Base-by-base conservation (phyloP, 2,888 invertebrate species). In the Diogma glabrata region DNA sequence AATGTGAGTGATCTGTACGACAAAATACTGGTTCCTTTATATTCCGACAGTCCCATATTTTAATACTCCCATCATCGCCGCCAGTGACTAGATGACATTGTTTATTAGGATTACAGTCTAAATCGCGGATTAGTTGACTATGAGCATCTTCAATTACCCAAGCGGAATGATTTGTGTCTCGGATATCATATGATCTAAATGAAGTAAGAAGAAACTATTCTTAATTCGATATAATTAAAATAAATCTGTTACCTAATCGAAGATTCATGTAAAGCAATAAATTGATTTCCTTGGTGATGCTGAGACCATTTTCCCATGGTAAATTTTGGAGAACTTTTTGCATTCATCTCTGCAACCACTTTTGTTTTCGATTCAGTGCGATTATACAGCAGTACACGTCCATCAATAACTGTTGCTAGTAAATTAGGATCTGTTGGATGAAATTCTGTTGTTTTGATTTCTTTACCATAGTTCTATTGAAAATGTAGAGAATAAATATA, bases 41-140 rank as follows among this genome's bases (percentile, higher is more conserved):
- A 63, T 87, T 87, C 49, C 97, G 77, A 59, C 88, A 85, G 68
- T 99, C 97, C 97, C 97, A 99, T 59, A 99, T 91, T 65, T 92
- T 91, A 14, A 92, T 79, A 47, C 84, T 84, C 0, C 93, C 94
- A 70, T 99, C 97, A 67, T 99, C 97, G 0, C 97, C 97, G 57
- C 91, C 94, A 2, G 88, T 92, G 0, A 89, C 90, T 55, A 97
- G 65, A 60, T 89, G 88, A 63, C 95, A 95, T 62, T 94, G 95
- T 67, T 90, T 87, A 70, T 97, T 97, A n/a, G 94, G 90, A 72
- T 99, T 99, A 64, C 94, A 96, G 70, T 97, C 97, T 33, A 99
- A 67, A 64, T 94, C 92, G 51, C 96, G 75, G 54, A 91, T 84
- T 33, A 90, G 75, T 67, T 95, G 93, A 16, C 83, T 78, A 70